phyloP scores from a whole-genome alignment of 2,797 vertebrate genomes.

The Tangara arthus region DNA sequence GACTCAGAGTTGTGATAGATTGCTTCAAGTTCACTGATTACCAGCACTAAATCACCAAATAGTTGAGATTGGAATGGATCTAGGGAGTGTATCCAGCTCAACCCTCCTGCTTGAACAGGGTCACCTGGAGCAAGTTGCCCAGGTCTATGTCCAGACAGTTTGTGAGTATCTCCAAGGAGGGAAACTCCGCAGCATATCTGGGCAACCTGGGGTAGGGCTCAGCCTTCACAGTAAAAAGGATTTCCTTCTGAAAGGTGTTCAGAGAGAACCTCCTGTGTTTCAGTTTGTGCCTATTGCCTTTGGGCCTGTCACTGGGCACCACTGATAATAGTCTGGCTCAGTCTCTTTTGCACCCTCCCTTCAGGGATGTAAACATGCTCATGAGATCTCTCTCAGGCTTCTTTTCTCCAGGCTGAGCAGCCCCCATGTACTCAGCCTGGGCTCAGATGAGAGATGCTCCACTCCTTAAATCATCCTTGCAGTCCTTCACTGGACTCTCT shows the following conservation, averaged over 20 bases:
- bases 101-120: not conserved
- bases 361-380: not conserved
- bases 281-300: not conserved
- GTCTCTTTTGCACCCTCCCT: not conserved
- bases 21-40: not conserved
- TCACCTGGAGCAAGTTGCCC: not conserved
- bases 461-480: not conserved
- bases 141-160: not conserved
- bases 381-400: not conserved
- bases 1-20: not conserved
- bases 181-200: not conserved
- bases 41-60: not conserved
- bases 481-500: not conserved
- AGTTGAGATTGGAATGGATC: not conserved
- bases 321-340: not conserved
- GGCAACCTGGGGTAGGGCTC: not conserved
- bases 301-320: not conserved
- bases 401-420: not conserved
- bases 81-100: not conserved
- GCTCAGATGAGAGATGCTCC: not conserved
- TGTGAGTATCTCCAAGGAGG: not conserved
- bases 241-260: not conserved
- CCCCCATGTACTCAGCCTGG: not conserved
- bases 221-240: not conserved
- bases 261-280: not conserved